Evolutionary conservation across 2,113 vertebrate genomes (phyloP).

Genomic region (Arvicanthis niloticus): DNA sequence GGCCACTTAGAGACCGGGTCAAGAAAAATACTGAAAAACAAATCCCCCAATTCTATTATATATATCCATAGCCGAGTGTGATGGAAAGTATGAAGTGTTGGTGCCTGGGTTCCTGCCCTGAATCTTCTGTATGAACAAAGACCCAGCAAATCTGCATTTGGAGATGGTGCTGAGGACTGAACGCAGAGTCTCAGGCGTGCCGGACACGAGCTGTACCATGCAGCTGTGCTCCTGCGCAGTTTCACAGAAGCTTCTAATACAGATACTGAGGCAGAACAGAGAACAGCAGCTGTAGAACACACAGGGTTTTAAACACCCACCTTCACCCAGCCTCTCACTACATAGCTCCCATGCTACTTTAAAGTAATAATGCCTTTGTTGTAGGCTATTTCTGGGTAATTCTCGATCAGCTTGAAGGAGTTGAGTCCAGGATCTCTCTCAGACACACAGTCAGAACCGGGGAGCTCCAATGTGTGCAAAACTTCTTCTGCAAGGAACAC

Average conservation of each 20-base stretch:
- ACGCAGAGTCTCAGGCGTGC: neutral
- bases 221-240: too few species aligned
- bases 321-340: neutral
- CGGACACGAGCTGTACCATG: neutral
- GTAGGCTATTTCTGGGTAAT: conserved; percentile 53
- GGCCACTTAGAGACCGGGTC: neutral
- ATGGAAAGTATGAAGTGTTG: neutral
- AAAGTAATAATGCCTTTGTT: conserved; percentile 53
- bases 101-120: neutral
- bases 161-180: neutral
- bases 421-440: conserved; percentile 17
- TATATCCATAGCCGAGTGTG: neutral
- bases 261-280: neutral
- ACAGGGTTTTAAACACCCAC: neutral
- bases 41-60: too few species aligned
- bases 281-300: neutral
- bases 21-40: neutral
- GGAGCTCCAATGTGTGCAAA: neutral
- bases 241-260: neutral
- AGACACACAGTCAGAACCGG: neutral
- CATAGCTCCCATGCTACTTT: neutral
- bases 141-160: neutral
- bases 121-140: neutral
- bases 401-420: conserved; percentile 38
- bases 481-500: neutral